phyloP scores from a whole-genome alignment of 37 sponge, comb jelly and placozoan species.

The Eunapius fragilis region DNA sequence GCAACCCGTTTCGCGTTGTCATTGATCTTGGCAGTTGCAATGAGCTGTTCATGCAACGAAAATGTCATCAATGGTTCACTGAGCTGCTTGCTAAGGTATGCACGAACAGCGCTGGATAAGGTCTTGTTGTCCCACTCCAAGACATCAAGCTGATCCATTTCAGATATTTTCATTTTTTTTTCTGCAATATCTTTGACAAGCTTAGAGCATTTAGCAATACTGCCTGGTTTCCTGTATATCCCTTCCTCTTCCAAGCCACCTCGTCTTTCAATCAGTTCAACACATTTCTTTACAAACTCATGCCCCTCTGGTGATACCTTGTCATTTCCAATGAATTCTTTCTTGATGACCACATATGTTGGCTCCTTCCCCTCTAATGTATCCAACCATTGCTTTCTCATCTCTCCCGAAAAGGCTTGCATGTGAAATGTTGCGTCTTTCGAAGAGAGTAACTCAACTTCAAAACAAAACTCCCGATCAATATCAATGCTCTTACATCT shows the following conservation, averaged over 20 bases:
- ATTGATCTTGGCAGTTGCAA: slow-evolving; percentile 74
- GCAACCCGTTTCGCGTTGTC: slow-evolving; percentile 28
- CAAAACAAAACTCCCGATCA: slow-evolving; percentile 91
- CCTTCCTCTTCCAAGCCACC: slow-evolving; percentile 91
- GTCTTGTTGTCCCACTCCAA: slow-evolving; percentile 87
- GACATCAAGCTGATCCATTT: slow-evolving; percentile 52
- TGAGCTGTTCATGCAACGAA: slow-evolving; percentile 58
- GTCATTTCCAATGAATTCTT: neutral
- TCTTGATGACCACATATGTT: neutral
- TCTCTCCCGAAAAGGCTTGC: slow-evolving; percentile 52
- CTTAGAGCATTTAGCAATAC: slow-evolving; percentile 73
- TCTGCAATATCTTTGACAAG: slow-evolving; percentile 64
- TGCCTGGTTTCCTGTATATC: slow-evolving; percentile 88
- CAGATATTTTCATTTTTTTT: slow-evolving; percentile 46
- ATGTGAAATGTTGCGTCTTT: too few relatives aligned
- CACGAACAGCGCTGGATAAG: slow-evolving; percentile 84
- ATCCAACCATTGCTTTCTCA: slow-evolving; percentile 89
- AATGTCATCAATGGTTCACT: slow-evolving; percentile 86
- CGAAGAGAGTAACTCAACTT: slow-evolving; percentile 52
- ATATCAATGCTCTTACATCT: slow-evolving; percentile 70
- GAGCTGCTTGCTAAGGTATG: slow-evolving; percentile 77
- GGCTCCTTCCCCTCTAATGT: slow-evolving; percentile 96
- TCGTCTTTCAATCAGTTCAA: slow-evolving; percentile 66
- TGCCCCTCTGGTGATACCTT: slow-evolving; percentile 20
- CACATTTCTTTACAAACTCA: slow-evolving; percentile 75